Evolutionary conservation across 2,888 invertebrate genomes (phyloP), one percentile per base, ranked within the genome.

Genomic region (Notodonta dromedarius): DNA sequence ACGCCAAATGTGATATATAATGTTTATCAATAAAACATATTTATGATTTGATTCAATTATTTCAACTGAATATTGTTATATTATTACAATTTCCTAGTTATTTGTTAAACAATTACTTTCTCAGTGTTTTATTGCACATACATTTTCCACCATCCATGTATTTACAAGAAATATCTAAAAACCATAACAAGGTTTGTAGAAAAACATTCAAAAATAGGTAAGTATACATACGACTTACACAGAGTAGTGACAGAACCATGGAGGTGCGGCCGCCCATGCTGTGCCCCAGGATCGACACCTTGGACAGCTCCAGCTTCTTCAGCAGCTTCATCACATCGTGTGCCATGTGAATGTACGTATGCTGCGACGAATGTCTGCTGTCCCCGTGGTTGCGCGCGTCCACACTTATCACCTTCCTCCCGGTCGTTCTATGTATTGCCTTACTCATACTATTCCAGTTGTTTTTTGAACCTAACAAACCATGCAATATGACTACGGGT

Each of bases 371-470:
- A 83, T 98, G 98, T 0, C 97, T 96, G 81, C 98, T 98, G 68
- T 98, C 98, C 0, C 99, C 99, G 89, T 99, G 99, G 90, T 99
- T 99, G 78, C 99, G 95, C 1, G 97, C 96, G 91, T 99, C 99
- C 44, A 98, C 94, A 7, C 97, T 95, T 66, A 97, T 95, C 11
- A 98, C 97, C 93, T 95, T 96, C 74, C 96, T 95, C 14, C 95
- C 94, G 2, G 96, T 96, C 60, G 94, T 94, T 69, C 95, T 94
- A 76, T 96, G 95, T 58, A 97, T 94, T 0, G 95, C 95, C 87
- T 97, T 98, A 59, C 97, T 96, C 74, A 99, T 94, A 70, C 96
- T 96, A 77, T 97, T 96, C 98, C 99, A 99, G 87, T 99, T 99
- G 76, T 95, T 96, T 87, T 98, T 98, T 0, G 97, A 97, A 1